phyloP scores from a whole-genome alignment of 2,888 invertebrate genomes.

The Diabrotica balteata region DNA sequence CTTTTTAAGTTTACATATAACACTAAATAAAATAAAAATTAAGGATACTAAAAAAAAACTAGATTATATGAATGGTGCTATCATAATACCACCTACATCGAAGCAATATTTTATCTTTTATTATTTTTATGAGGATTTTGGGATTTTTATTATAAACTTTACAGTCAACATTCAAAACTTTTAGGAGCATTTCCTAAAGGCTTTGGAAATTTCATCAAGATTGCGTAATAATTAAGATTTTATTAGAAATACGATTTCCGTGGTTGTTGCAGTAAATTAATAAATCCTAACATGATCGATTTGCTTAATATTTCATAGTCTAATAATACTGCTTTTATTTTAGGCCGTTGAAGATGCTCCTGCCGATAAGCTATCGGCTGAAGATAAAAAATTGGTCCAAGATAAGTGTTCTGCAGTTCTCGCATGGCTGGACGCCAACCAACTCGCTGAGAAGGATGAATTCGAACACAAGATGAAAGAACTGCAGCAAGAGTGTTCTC shows the following conservation, averaged over 20 bases:
- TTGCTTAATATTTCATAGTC: not conserved
- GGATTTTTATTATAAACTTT: too few species aligned
- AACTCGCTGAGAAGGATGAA: constrained; percentile 79
- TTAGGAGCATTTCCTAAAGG: too few species aligned
- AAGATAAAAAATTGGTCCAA: constrained; percentile 73
- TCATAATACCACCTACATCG: too few species aligned
- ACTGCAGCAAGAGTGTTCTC: constrained; percentile 76
- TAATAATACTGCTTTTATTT: constrained; percentile 30
- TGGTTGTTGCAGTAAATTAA: too few species aligned
- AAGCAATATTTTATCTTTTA: too few species aligned
- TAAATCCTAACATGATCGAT: too few species aligned
- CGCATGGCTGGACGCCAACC: constrained; percentile 82
- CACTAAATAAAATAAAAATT: not conserved
- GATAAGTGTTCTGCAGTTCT: constrained; percentile 75
- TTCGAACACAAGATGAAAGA: constrained; percentile 80
- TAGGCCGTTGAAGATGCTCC: constrained; percentile 71
- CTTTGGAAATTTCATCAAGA: too few species aligned
- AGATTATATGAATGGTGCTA: not conserved
- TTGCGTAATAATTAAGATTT: too few species aligned
- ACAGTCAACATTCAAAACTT: too few species aligned
- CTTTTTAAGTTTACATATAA: not conserved
- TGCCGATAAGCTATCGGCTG: constrained; percentile 71
- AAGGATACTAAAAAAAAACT: not conserved
- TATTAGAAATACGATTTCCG: too few species aligned
- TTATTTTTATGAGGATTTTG: too few species aligned